phyloP scores from a whole-genome alignment of 2,888 invertebrate genomes.

The Automeris io region DNA sequence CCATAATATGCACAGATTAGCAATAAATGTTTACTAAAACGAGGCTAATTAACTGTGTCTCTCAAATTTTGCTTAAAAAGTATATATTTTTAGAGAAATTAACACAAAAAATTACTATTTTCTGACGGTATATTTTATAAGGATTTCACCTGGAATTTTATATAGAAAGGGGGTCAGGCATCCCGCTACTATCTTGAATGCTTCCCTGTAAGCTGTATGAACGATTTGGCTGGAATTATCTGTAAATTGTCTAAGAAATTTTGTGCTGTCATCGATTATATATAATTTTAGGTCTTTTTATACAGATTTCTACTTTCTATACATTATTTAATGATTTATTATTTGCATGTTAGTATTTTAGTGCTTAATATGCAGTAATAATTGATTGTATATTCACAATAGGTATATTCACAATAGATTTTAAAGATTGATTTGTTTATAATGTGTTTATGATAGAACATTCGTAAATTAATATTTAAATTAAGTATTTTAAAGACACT shows the following conservation, averaged over 20 bases:
- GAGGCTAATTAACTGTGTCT: background rate
- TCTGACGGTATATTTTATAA: background rate
- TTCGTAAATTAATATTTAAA: no score
- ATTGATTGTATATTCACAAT: no score
- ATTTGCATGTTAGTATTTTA: slow-evolving; percentile 13
- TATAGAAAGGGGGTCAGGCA: background rate
- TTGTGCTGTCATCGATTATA: slow-evolving; percentile 27
- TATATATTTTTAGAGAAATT: background rate
- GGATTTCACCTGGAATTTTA: background rate
- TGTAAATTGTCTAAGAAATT: slow-evolving; percentile 25
- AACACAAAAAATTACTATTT: background rate
- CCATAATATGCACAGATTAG: no score
- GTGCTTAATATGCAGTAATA: no score
- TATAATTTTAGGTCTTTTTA: slow-evolving; percentile 21
- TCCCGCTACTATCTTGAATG: background rate
- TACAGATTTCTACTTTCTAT: slow-evolving; percentile 23
- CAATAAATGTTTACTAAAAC: background rate
- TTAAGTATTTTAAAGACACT: no score
- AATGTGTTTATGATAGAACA: no score
- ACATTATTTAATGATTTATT: slow-evolving; percentile 10
- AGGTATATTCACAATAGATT: no score
- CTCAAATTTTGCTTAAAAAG: background rate
- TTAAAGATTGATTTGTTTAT: no score
- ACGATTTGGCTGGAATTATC: slow-evolving; percentile 23
- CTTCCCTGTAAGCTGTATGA: slow-evolving; percentile 2